Evolutionary conservation across 2,113 vertebrate species (phyloP).

Genomic region (Oreochromis aureus): DNA sequence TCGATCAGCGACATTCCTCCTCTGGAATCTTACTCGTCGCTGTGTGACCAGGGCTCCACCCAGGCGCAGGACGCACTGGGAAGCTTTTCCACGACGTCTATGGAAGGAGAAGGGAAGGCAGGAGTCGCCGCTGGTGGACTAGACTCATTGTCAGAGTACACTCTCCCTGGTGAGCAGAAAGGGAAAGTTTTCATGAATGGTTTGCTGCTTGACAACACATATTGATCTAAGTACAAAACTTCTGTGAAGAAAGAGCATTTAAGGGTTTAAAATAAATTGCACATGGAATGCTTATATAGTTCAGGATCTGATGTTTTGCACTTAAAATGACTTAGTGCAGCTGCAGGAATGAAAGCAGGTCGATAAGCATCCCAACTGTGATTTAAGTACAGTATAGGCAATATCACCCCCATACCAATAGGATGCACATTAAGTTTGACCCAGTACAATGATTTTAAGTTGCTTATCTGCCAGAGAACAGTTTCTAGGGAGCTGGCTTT

Average conservation of each 20-base stretch:
- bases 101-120: slow-evolving; percentile 45
- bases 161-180: slow-evolving; percentile 68
- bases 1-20: slow-evolving; percentile 60
- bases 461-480: not conserved
- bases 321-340: not conserved
- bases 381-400: not conserved
- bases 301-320: not conserved
- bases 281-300: not conserved
- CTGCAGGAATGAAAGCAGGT: not conserved
- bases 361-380: not conserved
- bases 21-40: slow-evolving; percentile 76
- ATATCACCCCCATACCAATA: too few relatives aligned
- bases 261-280: not conserved
- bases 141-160: slow-evolving; percentile 76
- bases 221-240: not conserved
- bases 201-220: not conserved
- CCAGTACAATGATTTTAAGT: not conserved
- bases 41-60: slow-evolving; percentile 72
- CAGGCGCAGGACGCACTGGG: slow-evolving; percentile 83
- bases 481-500: not conserved
- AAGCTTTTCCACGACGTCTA: slow-evolving; percentile 70
- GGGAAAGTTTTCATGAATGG: not conserved
- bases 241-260: not conserved
- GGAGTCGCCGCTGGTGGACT: slow-evolving; percentile 52
- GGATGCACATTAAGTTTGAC: not conserved